Evolutionary conservation across 2,888 invertebrate species (phyloP).

Genomic region (Chrysolina haemoptera): DNA sequence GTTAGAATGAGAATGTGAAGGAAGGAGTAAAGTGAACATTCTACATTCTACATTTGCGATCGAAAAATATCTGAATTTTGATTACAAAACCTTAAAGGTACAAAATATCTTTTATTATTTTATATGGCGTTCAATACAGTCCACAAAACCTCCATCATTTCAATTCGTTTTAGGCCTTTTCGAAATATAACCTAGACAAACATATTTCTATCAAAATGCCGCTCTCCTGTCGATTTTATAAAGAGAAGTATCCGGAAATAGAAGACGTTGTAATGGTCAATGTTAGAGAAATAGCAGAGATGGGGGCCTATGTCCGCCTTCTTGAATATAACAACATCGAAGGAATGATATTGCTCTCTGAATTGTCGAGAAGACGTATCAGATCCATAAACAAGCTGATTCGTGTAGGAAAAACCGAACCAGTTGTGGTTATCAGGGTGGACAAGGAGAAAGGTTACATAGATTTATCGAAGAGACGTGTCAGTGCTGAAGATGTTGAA

Average conservation of each 20-base stretch:
- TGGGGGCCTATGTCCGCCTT: conserved; percentile 99
- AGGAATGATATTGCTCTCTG: conserved; percentile 98
- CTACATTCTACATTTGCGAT: no score
- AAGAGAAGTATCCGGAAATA: conserved; percentile 97
- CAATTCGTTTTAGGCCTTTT: background rate
- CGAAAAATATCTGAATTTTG: background rate
- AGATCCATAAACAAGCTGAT: conserved; percentile 99
- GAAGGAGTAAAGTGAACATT: no score
- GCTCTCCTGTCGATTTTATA: conserved; percentile 96
- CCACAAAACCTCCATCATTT: background rate
- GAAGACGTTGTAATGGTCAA: conserved; percentile 99
- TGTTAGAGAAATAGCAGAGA: conserved; percentile 97
- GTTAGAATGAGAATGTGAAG: no score
- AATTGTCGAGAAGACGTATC: conserved; percentile 97
- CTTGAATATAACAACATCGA: conserved; percentile 99
- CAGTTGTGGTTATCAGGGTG: conserved; percentile 98
- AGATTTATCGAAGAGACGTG: conserved; percentile 98
- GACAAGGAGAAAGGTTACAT: conserved; percentile 99
- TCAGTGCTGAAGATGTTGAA: conserved; percentile 97
- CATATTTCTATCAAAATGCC: conserved; percentile 76
- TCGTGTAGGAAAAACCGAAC: conserved; percentile 98
- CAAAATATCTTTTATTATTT: background rate
- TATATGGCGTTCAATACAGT: background rate
- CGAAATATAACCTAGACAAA: conserved; percentile 38
- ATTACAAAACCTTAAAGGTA: background rate